Conservation (phyloP, 1,140 invertebrate genomes). For the Sitophilus oryzae region DNA sequence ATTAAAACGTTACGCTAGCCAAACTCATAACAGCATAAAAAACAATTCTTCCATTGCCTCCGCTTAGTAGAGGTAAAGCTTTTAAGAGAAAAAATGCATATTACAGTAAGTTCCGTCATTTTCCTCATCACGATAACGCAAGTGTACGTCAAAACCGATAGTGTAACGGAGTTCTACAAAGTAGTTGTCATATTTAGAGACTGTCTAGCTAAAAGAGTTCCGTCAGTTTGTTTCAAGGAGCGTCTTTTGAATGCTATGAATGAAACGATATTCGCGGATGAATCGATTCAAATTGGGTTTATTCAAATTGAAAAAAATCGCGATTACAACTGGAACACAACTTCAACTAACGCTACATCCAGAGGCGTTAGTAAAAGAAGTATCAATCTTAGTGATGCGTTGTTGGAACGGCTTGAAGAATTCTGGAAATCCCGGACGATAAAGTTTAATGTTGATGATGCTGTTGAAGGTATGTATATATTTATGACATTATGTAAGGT, state of each 20-base stretch:
- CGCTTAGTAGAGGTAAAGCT: too few species aligned
- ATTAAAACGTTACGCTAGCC: constrained; percentile 25
- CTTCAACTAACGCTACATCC: constrained; percentile 21
- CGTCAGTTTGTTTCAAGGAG: constrained; percentile 51
- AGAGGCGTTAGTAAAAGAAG: constrained; percentile 30
- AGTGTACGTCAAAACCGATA: constrained; percentile 7
- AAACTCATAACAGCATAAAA: too few species aligned
- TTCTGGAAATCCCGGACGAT: constrained; percentile 40
- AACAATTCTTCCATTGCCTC: too few species aligned
- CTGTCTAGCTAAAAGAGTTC: constrained; percentile 42
- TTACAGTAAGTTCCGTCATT: neutral
- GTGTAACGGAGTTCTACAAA: constrained; percentile 24
- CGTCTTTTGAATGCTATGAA: constrained; percentile 51
- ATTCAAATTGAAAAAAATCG: constrained; percentile 52
- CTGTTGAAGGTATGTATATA: constrained; percentile 39
- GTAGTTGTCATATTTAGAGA: constrained; percentile 31
- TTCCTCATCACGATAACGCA: neutral
- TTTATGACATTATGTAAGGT: too few species aligned
- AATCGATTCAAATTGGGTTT: constrained; percentile 51
- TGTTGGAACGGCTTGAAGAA: constrained; percentile 38
- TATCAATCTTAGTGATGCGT: constrained; percentile 34
- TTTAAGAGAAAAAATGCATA: constrained; percentile 21
- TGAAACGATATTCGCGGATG: constrained; percentile 50
- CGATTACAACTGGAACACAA: constrained; percentile 32
- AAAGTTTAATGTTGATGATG: constrained; percentile 36